These are phyloP conservation scores for Lemur catta DNA, from an alignment of 2,797 vertebrate genomes.

Conservation along the genomic window DNA sequence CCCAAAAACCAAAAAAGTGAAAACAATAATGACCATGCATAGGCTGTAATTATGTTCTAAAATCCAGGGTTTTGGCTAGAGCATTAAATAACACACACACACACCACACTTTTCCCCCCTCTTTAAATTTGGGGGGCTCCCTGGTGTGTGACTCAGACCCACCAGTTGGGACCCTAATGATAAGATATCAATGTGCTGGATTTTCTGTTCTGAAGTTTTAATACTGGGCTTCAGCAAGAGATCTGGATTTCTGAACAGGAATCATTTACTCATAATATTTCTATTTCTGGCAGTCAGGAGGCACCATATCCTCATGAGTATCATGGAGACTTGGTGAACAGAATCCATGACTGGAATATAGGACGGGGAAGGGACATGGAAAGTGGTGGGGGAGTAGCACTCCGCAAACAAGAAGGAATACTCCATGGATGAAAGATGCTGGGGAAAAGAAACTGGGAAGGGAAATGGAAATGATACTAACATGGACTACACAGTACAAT, in stretches of 20 bases:
- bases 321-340: not conserved
- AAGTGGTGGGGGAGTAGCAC: accelerated
- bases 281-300: not conserved
- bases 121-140: not conserved
- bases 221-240: not conserved
- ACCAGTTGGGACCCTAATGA: not conserved
- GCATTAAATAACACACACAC: not conserved
- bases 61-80: not conserved
- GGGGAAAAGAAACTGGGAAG: not conserved
- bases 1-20: not conserved
- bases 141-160: not conserved
- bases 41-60: not conserved
- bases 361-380: not conserved
- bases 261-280: not conserved
- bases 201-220: not conserved
- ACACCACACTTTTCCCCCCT: too few species aligned
- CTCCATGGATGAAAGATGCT: not conserved
- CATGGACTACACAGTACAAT: accelerated
- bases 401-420: not conserved
- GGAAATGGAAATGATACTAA: not conserved
- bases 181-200: not conserved
- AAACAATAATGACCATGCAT: not conserved
- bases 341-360: not conserved
- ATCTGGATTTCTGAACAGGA: not conserved
- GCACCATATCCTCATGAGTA: not conserved